Base-by-base conservation (phyloP, 2,888 invertebrate species). In the Cinara cedri region DNA sequence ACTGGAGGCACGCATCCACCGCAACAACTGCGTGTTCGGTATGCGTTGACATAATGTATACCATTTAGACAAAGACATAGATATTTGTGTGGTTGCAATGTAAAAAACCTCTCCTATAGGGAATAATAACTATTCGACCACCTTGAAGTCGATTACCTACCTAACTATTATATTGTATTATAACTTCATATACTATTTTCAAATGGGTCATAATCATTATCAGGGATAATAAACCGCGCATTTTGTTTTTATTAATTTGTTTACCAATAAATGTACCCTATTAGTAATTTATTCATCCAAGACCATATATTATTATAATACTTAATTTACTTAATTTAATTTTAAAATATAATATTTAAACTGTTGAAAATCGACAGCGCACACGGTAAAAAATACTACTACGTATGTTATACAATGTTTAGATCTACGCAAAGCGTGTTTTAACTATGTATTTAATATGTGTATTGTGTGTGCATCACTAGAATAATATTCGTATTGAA, bases 191-290 rank as follows among this genome's bases (percentile, higher is more conserved):
- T 6, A 34, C 3, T 34, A 34, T 34, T 34, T 34, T 6, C 34
- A 34, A 4, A 34, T 34, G 34, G 34, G 34, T 34, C n/a, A n/a
- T n/a, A n/a, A n/a, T n/a, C n/a, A n/a, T n/a, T n/a, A 34, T 6
- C 51, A 13, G 74, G 74, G 62, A 74, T 16, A 16, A 34, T 51
- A 16, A 62, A 74, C 74, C 74, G 74, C 74, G 74, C 74, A 74
- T 74, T 51, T 74, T n/a, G 44, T n/a, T 60, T 4, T 63, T 11
- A 34, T 21, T 21, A 13, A n/a, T 19, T 14, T 42, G 21, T 54
- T 63, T 63, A 74, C 51, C 51, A 54, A 63, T 57, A 46, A 26
- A 46, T 24, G 34, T 70, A 34, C 44, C 24, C 34, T 44, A 19
- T 46, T 13, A 46, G 13, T 46, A 3, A 46, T 46, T 13, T 46